Evolutionary conservation across 2,888 invertebrate species (phyloP).

Genomic region (Trissoscelio sp.): DNA sequence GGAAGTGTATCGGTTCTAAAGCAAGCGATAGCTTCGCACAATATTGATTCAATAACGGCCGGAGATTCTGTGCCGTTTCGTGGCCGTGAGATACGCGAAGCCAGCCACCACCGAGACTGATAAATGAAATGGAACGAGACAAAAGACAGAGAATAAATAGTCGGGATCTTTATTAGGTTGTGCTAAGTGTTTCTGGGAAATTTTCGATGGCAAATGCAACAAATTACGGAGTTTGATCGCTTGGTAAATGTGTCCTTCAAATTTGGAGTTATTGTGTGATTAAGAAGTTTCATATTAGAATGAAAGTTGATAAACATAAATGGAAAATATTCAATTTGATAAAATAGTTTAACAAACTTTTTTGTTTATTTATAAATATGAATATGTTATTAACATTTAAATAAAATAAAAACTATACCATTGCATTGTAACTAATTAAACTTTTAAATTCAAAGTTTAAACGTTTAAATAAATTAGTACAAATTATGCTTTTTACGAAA

Average conservation of each 20-base stretch:
- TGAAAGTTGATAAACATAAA: too few species aligned
- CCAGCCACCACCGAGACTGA: slow-evolving; percentile 30
- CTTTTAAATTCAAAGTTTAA: too few species aligned
- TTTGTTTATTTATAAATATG: too few species aligned
- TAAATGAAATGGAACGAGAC: slow-evolving; percentile 53
- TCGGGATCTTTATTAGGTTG: slow-evolving; percentile 50
- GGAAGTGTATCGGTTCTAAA: slow-evolving; percentile 67
- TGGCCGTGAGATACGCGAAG: slow-evolving; percentile 57
- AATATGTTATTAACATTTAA: too few species aligned
- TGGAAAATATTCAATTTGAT: too few species aligned
- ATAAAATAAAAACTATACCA: too few species aligned
- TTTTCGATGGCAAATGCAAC: slow-evolving; percentile 13
- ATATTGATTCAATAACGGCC: slow-evolving; percentile 81
- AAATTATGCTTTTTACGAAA: too few species aligned
- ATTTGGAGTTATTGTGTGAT: background rate
- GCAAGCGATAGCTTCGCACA: slow-evolving; percentile 77
- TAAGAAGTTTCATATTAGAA: too few species aligned
- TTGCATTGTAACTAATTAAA: too few species aligned
- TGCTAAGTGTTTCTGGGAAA: slow-evolving; percentile 34
- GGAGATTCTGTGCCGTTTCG: slow-evolving; percentile 75
- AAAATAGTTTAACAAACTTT: too few species aligned
- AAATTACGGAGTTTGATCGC: slow-evolving; percentile 44
- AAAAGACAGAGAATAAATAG: slow-evolving; percentile 64
- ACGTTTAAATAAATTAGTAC: too few species aligned
- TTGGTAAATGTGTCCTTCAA: slow-evolving; percentile 33